These are phyloP conservation scores for honey bee (Apis mellifera) DNA, from an alignment of 1,140 invertebrate genomes.

Conservation along the genomic window DNA sequence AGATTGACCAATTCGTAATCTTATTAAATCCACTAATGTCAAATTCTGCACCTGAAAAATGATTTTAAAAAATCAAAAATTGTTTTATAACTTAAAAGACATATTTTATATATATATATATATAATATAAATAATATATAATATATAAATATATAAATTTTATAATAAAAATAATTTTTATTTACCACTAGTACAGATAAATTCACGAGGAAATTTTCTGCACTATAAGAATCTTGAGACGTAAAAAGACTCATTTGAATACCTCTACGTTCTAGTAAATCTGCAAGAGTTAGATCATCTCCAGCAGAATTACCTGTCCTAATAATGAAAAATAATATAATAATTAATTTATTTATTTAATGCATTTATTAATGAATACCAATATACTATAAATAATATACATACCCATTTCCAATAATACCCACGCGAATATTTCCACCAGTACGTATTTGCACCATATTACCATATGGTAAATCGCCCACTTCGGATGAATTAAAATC, in stretches of 20 bases:
- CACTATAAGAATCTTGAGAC: constrained; percentile 25
- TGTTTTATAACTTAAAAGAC: neutral
- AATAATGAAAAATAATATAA: constrained; percentile 5
- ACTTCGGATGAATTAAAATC: constrained; percentile 38
- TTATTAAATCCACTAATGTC: constrained; percentile 58
- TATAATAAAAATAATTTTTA: neutral
- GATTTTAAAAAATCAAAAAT: neutral
- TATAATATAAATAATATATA: neutral
- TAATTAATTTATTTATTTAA: neutral
- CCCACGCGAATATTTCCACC: constrained; percentile 49
- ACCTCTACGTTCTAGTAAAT: constrained; percentile 52
- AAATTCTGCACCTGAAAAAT: constrained; percentile 36
- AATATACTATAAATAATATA: neutral
- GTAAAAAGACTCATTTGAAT: constrained; percentile 38
- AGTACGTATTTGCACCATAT: constrained; percentile 44
- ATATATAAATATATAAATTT: neutral
- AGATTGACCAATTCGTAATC: constrained; percentile 61
- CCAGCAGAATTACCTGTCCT: constrained; percentile 22
- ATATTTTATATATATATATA: neutral
- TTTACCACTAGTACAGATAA: constrained; percentile 66
- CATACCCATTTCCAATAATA: constrained; percentile 52
- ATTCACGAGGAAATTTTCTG: constrained; percentile 63
- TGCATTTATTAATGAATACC: neutral
- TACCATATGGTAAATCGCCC: constrained; percentile 16
- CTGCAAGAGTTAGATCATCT: constrained; percentile 42